These are phyloP conservation scores for Standfussiana lucernea DNA, from an alignment of 2,888 invertebrate genomes.

Conservation along the genomic window DNA sequence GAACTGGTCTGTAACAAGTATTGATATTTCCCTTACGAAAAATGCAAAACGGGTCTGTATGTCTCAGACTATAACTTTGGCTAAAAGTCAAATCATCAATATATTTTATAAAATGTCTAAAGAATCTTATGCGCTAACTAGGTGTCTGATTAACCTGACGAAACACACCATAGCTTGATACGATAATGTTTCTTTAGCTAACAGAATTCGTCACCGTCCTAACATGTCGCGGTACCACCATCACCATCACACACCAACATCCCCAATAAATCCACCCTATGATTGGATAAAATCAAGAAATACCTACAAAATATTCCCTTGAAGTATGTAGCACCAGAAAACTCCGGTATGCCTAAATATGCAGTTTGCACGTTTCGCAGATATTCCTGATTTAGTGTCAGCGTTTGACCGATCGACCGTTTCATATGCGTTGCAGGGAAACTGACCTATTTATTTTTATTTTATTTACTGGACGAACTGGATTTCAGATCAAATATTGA, in stretches of 20 bases:
- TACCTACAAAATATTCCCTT: slow-evolving; percentile 37
- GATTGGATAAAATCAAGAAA: slow-evolving; percentile 30
- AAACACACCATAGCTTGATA: neutral
- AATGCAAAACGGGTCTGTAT: too few relatives aligned
- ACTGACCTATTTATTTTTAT: slow-evolving; percentile 46
- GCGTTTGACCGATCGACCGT: slow-evolving; percentile 43
- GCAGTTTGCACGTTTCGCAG: slow-evolving; percentile 16
- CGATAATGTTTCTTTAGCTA: neutral
- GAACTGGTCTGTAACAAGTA: too few relatives aligned
- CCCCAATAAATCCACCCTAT: neutral
- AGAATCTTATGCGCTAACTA: too few relatives aligned
- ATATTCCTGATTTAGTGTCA: slow-evolving; percentile 40
- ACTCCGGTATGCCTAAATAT: slow-evolving; percentile 29
- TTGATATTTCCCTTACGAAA: too few relatives aligned
- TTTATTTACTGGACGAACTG: slow-evolving; percentile 20
- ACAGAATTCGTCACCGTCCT: neutral
- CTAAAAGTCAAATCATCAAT: too few relatives aligned
- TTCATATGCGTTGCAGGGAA: slow-evolving; percentile 39
- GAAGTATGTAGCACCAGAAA: slow-evolving; percentile 1
- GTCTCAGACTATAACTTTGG: too few relatives aligned
- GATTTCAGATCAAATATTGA: slow-evolving; percentile 3
- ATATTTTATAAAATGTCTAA: too few relatives aligned
- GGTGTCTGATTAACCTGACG: neutral
- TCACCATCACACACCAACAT: neutral
- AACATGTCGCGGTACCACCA: neutral